Evolutionary conservation across 1,140 invertebrate species (phyloP).

Genomic region (Mactra quadrangularis): DNA sequence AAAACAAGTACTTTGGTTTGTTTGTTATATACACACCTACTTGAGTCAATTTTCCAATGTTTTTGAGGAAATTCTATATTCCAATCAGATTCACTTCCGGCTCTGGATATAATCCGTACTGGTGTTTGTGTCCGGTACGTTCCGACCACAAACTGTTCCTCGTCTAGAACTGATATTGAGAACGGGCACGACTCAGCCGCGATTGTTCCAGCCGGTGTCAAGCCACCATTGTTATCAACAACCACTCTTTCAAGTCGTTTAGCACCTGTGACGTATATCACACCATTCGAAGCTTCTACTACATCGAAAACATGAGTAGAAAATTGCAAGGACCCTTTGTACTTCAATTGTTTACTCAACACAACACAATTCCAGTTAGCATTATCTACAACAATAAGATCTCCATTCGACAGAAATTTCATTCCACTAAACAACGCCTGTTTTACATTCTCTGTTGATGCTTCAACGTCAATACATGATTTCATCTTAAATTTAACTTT

Average conservation of each 20-base stretch:
- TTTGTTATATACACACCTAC: constrained; percentile 13
- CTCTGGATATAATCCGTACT: not conserved
- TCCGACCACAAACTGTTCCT: constrained; percentile 2
- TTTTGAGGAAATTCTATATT: constrained; percentile 19
- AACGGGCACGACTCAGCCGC: not conserved
- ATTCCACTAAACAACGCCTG: constrained; percentile 14
- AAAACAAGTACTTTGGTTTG: not conserved
- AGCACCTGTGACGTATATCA: constrained; percentile 1
- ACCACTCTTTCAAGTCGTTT: constrained; percentile 10
- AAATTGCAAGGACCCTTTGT: not conserved
- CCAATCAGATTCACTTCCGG: not conserved
- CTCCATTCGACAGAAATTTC: constrained; percentile 2
- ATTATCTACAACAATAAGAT: not conserved
- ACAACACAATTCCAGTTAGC: constrained; percentile 14
- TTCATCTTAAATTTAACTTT: not conserved
- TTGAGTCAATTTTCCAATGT: constrained; percentile 30
- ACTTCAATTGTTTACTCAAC: not conserved
- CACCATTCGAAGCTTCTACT: not conserved
- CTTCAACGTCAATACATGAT: not conserved
- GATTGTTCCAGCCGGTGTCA: not conserved
- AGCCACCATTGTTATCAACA: not conserved
- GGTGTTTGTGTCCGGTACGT: not conserved
- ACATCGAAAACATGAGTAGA: constrained; percentile 9
- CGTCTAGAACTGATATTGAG: not conserved
- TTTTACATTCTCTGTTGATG: not conserved